phyloP scores from a whole-genome alignment of 2,113 vertebrate species.

The Lepus timidus region DNA sequence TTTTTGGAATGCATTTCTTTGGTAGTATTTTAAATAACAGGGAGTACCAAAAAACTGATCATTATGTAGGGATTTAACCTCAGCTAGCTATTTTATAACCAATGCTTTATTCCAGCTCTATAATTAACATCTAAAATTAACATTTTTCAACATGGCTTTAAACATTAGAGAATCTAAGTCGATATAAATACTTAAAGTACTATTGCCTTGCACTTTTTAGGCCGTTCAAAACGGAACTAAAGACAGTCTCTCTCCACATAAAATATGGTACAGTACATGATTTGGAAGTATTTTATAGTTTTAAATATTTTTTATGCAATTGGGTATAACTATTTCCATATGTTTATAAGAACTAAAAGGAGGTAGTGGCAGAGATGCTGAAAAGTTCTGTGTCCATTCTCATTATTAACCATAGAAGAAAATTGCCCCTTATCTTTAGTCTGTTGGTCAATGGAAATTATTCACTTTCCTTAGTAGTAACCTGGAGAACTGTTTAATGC shows the following conservation, averaged over 20 bases:
- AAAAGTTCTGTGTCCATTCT: constrained; percentile 78
- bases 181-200: constrained; percentile 83
- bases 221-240: constrained; percentile 84
- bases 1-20: constrained; percentile 78
- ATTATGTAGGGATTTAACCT: constrained; percentile 88
- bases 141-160: constrained; percentile 90
- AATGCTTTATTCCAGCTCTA: constrained; percentile 88
- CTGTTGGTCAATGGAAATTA: constrained; percentile 91
- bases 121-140: constrained; percentile 94
- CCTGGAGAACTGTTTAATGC: constrained; percentile 92
- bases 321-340: constrained; percentile 88
- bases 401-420: constrained; percentile 67
- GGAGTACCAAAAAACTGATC: constrained; percentile 85
- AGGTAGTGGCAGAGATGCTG: constrained; percentile 83
- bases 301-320: constrained; percentile 88
- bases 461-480: constrained; percentile 85
- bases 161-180: constrained; percentile 83
- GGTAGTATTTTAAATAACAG: constrained; percentile 87
- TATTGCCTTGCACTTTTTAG: constrained; percentile 85
- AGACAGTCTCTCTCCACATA: constrained; percentile 79
- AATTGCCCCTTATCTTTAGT: constrained; percentile 90
- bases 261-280: constrained; percentile 83
- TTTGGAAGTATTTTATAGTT: constrained; percentile 88
- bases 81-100: constrained; percentile 88
- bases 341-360: constrained; percentile 83